Evolutionary conservation across 2,113 vertebrate species (phyloP).

Genomic region (Alectura lathami): DNA sequence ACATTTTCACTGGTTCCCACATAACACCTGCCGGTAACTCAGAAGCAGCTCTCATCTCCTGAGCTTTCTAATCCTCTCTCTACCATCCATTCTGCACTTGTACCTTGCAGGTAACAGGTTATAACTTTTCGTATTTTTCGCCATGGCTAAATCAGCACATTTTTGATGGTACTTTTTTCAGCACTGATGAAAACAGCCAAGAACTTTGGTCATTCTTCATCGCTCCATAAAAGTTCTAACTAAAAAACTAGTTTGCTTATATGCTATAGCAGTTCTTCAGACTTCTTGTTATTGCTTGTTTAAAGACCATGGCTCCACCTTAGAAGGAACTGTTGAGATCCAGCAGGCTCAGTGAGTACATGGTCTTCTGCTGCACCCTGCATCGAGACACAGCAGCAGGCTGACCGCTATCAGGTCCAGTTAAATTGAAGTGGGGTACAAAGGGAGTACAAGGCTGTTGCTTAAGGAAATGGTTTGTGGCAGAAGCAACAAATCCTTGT

Average conservation of each 20-base stretch:
- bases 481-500: neutral
- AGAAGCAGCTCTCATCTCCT: neutral
- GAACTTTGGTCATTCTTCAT: neutral
- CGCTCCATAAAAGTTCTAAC: neutral
- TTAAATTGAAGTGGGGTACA: neutral
- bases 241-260: constrained; percentile 1
- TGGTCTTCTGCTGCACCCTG: neutral
- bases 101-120: neutral
- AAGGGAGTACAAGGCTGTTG: neutral
- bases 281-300: neutral
- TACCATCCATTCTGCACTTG: neutral
- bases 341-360: neutral
- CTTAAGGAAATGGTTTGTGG: neutral
- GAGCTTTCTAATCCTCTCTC: neutral
- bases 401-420: neutral
- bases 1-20: neutral
- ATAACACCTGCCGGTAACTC: neutral
- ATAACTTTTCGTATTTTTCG: neutral
- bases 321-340: neutral
- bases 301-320: neutral
- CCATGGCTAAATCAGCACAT: neutral
- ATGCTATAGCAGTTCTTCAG: neutral
- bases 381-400: neutral
- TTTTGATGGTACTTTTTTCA: constrained; percentile 11
- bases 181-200: neutral